Conservation (phyloP, 1,140 invertebrate species). For the Diorhabda sublineata region DNA sequence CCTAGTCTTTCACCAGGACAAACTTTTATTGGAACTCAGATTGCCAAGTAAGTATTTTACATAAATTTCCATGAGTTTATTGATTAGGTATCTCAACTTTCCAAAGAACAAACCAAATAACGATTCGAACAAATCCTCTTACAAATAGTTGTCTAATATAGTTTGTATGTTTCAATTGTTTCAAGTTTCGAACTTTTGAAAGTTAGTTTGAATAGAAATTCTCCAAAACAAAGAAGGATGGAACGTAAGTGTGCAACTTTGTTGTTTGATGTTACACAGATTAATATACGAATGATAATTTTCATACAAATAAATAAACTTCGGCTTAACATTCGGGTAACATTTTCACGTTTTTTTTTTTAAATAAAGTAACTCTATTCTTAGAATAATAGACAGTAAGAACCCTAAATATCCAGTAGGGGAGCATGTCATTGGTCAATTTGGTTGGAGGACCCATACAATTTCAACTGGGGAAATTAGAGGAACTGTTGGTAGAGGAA, state of each 20-base stretch:
- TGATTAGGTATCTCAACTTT: too few relatives aligned
- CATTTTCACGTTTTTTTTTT: slow-evolving; percentile 33
- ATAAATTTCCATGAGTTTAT: too few relatives aligned
- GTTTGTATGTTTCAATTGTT: too few relatives aligned
- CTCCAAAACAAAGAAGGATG: too few relatives aligned
- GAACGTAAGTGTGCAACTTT: too few relatives aligned
- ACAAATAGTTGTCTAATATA: too few relatives aligned
- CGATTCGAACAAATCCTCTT: too few relatives aligned
- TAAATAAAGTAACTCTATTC: neutral
- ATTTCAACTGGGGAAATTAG: slow-evolving; percentile 41
- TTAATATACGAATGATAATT: slow-evolving; percentile 24
- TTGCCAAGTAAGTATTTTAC: slow-evolving; percentile 23
- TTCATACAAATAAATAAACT: too few relatives aligned
- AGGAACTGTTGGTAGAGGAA: slow-evolving; percentile 32
- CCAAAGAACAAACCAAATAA: too few relatives aligned
- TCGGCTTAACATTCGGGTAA: too few relatives aligned
- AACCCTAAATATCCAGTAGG: slow-evolving; percentile 52
- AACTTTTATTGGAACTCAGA: slow-evolving; percentile 23
- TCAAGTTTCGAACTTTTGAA: too few relatives aligned
- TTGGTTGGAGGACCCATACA: slow-evolving; percentile 57
- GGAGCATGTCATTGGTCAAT: slow-evolving; percentile 49
- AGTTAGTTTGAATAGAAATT: too few relatives aligned
- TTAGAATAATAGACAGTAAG: slow-evolving; percentile 48
- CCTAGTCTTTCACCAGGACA: slow-evolving; percentile 26
- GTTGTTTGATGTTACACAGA: neutral